Conservation (phyloP, 2,113 vertebrate species). For the Cinclus cinclus region DNA sequence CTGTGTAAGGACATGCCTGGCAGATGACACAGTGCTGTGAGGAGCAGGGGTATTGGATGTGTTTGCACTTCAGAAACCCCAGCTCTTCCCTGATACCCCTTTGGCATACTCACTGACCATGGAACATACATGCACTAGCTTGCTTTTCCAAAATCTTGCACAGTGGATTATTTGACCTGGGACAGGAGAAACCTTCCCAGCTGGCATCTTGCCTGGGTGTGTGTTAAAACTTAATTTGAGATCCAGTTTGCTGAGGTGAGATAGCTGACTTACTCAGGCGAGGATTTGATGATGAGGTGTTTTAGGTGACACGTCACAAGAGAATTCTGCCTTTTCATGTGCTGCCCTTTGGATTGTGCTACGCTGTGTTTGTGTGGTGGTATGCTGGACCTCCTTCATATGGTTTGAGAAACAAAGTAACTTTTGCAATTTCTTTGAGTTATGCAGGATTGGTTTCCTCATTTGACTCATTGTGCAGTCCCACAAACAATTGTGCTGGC, state of each 20-base stretch:
- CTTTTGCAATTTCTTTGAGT: constrained; percentile 1
- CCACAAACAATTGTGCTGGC: constrained; percentile 41
- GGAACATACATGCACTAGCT: neutral
- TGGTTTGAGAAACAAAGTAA: constrained; percentile 1
- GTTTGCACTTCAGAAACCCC: neutral
- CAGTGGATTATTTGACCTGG: neutral
- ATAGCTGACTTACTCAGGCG: neutral
- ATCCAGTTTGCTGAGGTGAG: neutral
- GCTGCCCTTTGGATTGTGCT: neutral
- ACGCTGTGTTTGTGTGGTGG: neutral
- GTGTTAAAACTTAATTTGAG: constrained; percentile 5
- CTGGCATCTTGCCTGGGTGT: neutral
- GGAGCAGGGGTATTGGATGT: neutral
- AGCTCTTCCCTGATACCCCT: neutral
- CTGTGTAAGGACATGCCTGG: neutral
- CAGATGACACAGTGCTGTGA: neutral
- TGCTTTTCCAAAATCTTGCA: neutral
- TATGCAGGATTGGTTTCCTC: constrained; percentile 5
- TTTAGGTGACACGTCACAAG: neutral
- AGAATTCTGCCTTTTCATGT: neutral
- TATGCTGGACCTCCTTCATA: neutral
- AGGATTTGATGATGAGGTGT: neutral
- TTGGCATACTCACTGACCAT: neutral
- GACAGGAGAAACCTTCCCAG: neutral
- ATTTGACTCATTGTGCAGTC: constrained; percentile 6